Evolutionary conservation across 2,888 invertebrate species (phyloP).

Genomic region (Leptinotarsa juncta): DNA sequence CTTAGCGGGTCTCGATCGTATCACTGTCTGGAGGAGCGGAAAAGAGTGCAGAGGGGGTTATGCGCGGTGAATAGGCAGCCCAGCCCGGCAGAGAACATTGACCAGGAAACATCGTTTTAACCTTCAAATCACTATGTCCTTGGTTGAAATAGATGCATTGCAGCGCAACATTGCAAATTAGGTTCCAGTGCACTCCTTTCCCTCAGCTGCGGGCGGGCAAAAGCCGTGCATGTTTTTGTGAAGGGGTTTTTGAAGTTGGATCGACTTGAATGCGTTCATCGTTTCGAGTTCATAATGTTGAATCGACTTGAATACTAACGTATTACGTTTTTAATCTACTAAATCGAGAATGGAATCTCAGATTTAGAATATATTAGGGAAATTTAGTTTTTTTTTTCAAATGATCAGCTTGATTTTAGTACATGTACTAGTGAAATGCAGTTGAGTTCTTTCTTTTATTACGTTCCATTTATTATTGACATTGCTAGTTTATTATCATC

Average conservation of each 20-base stretch:
- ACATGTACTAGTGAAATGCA: too few relatives aligned
- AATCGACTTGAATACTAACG: too few relatives aligned
- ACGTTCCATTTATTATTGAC: too few relatives aligned
- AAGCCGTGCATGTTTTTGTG: not conserved
- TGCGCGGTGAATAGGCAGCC: conserved; percentile 19
- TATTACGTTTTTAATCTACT: too few relatives aligned
- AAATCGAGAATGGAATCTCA: too few relatives aligned
- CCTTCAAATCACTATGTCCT: conserved; percentile 59
- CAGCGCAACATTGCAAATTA: conserved; percentile 35
- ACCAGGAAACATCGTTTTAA: conserved; percentile 58
- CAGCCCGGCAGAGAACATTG: conserved; percentile 56
- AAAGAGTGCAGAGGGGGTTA: conserved; percentile 42
- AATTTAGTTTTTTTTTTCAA: too few relatives aligned
- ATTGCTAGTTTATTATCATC: too few relatives aligned
- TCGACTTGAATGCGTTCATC: not conserved
- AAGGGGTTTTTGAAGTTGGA: not conserved
- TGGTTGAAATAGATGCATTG: conserved; percentile 56
- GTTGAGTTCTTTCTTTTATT: too few relatives aligned
- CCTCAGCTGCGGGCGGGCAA: conserved; percentile 19
- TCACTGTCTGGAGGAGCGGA: conserved; percentile 50
- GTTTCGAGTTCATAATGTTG: not conserved
- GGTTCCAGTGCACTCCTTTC: conserved; percentile 40
- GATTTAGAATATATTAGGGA: too few relatives aligned
- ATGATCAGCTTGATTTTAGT: too few relatives aligned
- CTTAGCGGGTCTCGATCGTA: conserved; percentile 23